Base-by-base conservation (phyloP, 2,888 invertebrate genomes). In the Acholoe squamosa region DNA sequence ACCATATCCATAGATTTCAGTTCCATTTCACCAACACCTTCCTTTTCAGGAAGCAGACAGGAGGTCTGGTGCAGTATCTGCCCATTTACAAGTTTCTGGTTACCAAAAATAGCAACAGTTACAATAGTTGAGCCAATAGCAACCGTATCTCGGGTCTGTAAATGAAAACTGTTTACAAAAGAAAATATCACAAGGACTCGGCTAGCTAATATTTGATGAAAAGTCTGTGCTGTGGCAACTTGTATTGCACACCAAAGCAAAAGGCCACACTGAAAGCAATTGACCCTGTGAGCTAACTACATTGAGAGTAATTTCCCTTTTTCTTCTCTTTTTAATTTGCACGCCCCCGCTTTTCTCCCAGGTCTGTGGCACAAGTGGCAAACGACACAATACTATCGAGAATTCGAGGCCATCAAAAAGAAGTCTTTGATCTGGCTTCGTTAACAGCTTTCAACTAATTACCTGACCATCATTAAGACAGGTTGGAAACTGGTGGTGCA, bases 381-480 rank as follows among this genome's bases (percentile, higher is more conserved):
- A 14, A 34, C 1, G 80, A 43, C 43, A 80, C 43, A 80, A 80
- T 80, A 43, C 34, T 80, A 33, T 80, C 43, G 43, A 80, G 34
- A 34, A 80, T 43, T 80, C 7, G 80, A 80, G 80, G 33, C 80
- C 14, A 25, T 0, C 14, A 34, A 33, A 31, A 80, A 19, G 80
- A 3, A 22, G 80, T 5, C 80, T 43, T 80, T 80, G 80, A 80
- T 34, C 80, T 61, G 61, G 25, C 28, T 28, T 71, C 31, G 71
- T 71, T 71, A 71, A 71, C 28, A 31, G n/a, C 16, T 25, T 28
- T 16, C 31, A 31, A 5, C 71, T 71, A 71, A 71, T 71, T 71
- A 71, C 3, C 31, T 71, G 71, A 28, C 16, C 71, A 71, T 25
- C 80, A 80, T 80, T 80, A 80, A 80, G 34, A 43, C 61, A 80